Base-by-base conservation (phyloP, 2,113 vertebrate species). In the Blennius ocellaris region DNA sequence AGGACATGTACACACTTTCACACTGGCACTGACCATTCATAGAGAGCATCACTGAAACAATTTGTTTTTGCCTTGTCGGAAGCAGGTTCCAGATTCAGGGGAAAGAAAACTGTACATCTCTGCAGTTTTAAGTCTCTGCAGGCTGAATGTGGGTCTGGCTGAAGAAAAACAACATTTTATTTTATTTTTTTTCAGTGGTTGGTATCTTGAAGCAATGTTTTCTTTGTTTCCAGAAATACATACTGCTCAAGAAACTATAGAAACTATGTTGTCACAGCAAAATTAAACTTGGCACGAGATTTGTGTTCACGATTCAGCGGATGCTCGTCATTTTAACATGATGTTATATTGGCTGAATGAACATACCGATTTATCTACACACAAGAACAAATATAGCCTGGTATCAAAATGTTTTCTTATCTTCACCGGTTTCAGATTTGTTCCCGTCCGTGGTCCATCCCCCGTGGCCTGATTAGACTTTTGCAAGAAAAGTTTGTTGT, bases 401-500 rank as follows among this genome's bases (percentile, higher is more conserved):
- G 14, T n/a, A 48, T 55, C 8, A 59, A 69, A 51, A 60, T 12
- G 49, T 49, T 80, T 80, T 53, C 60, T 73, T 16, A 45, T 15
- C 50, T 64, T 78, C 39, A 67, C 48, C 41, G 62, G 45, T 54
- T 71, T 75, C 53, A 69, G 51, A 59, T 57, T 52, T 73, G 14
- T 60, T 69, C 43, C 41, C 47, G 43, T 66, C 6, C 60, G 48
- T 63, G 39, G 47, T 36, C 59, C 21, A 51, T 53, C 60, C 57
- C 75, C 30, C 39, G 66, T 15, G 41, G 36, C 39, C 44, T 77
- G 69, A 85, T 84, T 83, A 63, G 69, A 75, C 88, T 81, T 72
- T 16, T 52, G 60, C 47, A 50, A 73, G 40, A 44, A 76, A 55
- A 70, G 45, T 51, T 73, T 73, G 68, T 65, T 63, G 61, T 44